Evolutionary conservation across 2,888 invertebrate species (phyloP), one percentile per base, ranked within the genome.

Genomic region (Ptilodon capucinus): DNA sequence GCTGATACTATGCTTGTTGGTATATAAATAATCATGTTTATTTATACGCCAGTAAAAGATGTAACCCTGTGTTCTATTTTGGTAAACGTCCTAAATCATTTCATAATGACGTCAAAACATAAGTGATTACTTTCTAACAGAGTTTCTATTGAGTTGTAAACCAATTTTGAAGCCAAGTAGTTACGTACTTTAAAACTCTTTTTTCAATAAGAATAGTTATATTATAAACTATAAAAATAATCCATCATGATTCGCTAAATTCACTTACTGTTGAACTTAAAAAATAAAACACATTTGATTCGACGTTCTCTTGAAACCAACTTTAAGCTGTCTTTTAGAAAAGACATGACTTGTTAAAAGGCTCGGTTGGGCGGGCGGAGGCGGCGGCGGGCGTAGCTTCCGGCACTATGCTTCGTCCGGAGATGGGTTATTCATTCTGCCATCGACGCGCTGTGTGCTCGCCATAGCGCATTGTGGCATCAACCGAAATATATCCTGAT

Each of bases 371-470:
- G 60, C 57, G 53, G 51, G 62, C 64, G 62, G 59, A 69, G 64
- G 61, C 51, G 51, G 62, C 64, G 62, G 59, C 70, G 64, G 61
- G 60, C 4, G 53, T 63, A 44, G 54, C 76, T 79, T 84, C 84
- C 84, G 82, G 83, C 79, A 79, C 79, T 81, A 63, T 62, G 68
- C 68, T 57, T 62, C 56, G 59, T 54, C 79, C 81, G 84, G 84
- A 84, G 82, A 84, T 84, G 80, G 81, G 68, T 80, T 68, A 84
- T 84, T 84, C 83, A 80, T 84, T 74, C 65, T 63, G 48, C 74
- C 71, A 83, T 84, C 76, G 83, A 79, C 73, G 64, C 51, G 54
- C 51, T 58, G 44, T 59, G 57, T 65, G 54, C 60, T 56, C 49
- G 45, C 47, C 56, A 50, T 59, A 62, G 55, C 54, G 55, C 64